Evolutionary conservation across 2,797 vertebrate genomes (phyloP), one percentile per base, ranked within the genome.

Genomic region (Triplophysa yarkandensis): DNA sequence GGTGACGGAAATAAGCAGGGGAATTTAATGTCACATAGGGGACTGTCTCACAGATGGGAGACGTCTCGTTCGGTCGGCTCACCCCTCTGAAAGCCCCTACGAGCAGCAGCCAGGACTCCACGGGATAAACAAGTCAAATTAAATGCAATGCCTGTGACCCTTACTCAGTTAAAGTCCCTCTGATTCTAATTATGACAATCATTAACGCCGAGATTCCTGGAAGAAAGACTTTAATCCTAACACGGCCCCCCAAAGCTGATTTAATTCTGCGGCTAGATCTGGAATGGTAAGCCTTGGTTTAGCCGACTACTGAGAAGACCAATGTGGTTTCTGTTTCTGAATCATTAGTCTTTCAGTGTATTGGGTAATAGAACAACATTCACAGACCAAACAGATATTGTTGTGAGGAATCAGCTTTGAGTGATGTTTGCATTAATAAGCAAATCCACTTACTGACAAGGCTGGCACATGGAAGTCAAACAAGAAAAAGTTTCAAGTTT

Each of bases 181-280:
- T 80, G 81, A 80, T 82, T 80, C 75, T 80, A 80, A 79, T 81
- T 82, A 82, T 76, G 79, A 76, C 74, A 58, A 73, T 79, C 65
- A 79, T 81, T 82, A 80, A 77, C 36, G 30, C 41, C 14, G 16
- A 65, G 44, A 69, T 78, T 82, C 73, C 73, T 75, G 70, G 70
- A 82, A 82, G 62, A 66, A 39, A 10, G 46, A 32, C 65, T 71
- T 70, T 68, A 68, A 57, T 48, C 64, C 58, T 46, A 21, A 68
- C 66, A 71, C 11, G 46, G 46, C 34, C 67, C 71, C n/a, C 41
- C 57, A 58, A 58, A n/a, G 50, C 75, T 28, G 67, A 84, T 88
- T 88, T 85, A 82, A 86, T 84, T 81, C n/a, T n/a, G 9, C 52
- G 82, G 86, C 84, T 84, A 88, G 86, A 78, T 85, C 76, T 82